A percentile compares a stretch with the other conserved stretches of the same genome.
phyloP scores from a whole-genome alignment of 2,888 invertebrate species.

The Heteropelma amictum region DNA sequence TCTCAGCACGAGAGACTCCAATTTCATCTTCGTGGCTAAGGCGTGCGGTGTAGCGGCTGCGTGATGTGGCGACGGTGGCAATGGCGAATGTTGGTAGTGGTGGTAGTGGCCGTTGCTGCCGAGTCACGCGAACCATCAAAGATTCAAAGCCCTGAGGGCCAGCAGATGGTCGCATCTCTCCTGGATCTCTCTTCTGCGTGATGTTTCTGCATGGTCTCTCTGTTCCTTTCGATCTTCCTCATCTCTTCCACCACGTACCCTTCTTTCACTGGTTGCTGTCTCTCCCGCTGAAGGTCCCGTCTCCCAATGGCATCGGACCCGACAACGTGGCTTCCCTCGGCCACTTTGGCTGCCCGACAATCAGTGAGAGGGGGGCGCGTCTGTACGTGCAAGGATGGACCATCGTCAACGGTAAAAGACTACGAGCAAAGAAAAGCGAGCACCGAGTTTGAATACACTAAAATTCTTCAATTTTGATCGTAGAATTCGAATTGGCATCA shows the following conservation, averaged over 20 bases:
- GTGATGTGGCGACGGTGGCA: constrained; percentile 42
- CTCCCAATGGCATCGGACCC: constrained; percentile 20
- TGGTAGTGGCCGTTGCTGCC: constrained; percentile 64
- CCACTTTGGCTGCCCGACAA: constrained; percentile 2
- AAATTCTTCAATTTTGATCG: too few species aligned
- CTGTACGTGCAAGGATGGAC: background rate
- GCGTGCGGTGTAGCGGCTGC: constrained; percentile 32
- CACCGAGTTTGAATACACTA: too few species aligned
- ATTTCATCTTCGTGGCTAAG: constrained; percentile 62
- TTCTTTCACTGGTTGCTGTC: background rate
- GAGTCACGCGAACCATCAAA: constrained; percentile 77
- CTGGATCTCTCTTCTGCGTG: constrained; percentile 40
- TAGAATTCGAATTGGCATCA: too few species aligned
- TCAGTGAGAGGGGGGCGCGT: constrained; percentile 11
- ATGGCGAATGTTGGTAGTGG: constrained; percentile 37
- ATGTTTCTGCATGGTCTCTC: constrained; percentile 50
- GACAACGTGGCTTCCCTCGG: constrained; percentile 48
- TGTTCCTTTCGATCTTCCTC: constrained; percentile 54
- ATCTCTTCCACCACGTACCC: constrained; percentile 41
- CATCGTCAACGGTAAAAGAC: background rate
- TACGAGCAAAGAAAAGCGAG: too few species aligned
- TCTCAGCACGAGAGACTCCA: constrained; percentile 63
- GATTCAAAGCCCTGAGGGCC: constrained; percentile 75
- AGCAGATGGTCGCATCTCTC: constrained; percentile 74
- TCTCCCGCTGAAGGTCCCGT: constrained; percentile 8